Conservation (phyloP, 2,888 invertebrate species). For the Harpagoxenus sublaevis region DNA sequence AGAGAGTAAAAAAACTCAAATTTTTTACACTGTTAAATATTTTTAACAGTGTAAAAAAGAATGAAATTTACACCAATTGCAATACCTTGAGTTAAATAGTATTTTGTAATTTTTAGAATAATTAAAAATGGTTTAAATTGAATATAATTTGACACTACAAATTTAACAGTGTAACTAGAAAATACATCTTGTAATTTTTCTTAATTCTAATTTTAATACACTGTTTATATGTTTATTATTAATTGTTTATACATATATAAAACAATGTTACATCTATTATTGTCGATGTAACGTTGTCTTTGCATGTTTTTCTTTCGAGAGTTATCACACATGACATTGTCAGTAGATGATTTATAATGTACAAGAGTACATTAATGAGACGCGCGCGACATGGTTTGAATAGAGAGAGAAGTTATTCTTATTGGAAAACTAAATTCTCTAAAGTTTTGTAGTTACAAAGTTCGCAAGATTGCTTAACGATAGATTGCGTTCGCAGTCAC, state of each 20-base stretch:
- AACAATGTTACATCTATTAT: neutral
- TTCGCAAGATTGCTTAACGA: conserved; percentile 9
- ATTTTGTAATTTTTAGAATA: too few species aligned
- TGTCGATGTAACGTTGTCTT: neutral
- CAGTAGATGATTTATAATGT: neutral
- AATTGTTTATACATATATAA: neutral
- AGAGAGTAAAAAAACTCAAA: neutral
- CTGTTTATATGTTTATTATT: neutral
- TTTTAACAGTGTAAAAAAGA: too few species aligned
- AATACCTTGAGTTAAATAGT: too few species aligned
- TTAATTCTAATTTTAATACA: neutral
- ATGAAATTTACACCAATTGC: too few species aligned
- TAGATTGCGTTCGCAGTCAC: conserved; percentile 4
- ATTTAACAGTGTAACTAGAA: too few species aligned
- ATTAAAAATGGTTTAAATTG: too few species aligned
- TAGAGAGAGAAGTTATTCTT: conserved; percentile 28
- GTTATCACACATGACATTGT: neutral
- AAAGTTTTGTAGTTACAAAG: conserved; percentile 51
- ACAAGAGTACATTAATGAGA: neutral
- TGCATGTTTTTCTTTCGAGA: too few species aligned
- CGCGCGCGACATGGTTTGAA: neutral
- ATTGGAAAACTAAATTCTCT: conserved; percentile 62
- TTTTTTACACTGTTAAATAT: too few species aligned
- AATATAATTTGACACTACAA: too few species aligned
- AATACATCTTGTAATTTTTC: neutral